Percentiles rank a stretch among this genome's conserved stretches.
phyloP scores from a whole-genome alignment of 2,888 invertebrate species.

The Drosophila quinaria region DNA sequence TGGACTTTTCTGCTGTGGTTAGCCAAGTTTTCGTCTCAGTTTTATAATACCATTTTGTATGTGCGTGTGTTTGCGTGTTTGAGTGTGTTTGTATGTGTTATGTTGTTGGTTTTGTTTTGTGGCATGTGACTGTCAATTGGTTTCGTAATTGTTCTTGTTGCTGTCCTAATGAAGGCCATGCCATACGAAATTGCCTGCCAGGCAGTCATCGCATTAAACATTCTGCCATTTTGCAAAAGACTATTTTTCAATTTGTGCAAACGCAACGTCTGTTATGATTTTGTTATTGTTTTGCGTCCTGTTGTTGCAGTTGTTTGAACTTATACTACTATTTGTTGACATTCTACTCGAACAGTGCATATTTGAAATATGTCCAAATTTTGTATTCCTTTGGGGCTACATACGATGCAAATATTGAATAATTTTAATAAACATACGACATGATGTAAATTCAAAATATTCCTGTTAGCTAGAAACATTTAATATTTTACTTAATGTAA shows the following conservation, averaged over 20 bases:
- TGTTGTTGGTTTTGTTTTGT: constrained; percentile 66
- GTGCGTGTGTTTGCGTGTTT: constrained; percentile 20
- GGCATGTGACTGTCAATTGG: constrained; percentile 78
- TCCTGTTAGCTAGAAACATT: background rate
- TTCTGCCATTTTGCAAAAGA: constrained; percentile 33
- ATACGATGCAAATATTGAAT: constrained; percentile 33
- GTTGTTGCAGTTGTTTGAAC: background rate
- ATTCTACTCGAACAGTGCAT: constrained; percentile 16
- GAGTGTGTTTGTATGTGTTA: constrained; percentile 29
- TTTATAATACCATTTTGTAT: constrained; percentile 17
- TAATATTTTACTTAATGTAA: background rate
- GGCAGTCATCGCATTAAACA: constrained; percentile 50
- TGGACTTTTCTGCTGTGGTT: constrained; percentile 61
- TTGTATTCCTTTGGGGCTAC: constrained; percentile 18
- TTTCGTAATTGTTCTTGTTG: constrained; percentile 51
- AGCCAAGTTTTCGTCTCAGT: constrained; percentile 62
- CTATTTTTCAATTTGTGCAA: constrained; percentile 57
- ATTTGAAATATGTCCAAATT: constrained; percentile 44
- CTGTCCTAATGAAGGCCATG: constrained; percentile 52
- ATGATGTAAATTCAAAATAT: constrained; percentile 27
- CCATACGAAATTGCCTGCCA: constrained; percentile 51
- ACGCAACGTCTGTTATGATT: constrained; percentile 54
- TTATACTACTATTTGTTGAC: constrained; percentile 8
- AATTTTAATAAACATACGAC: constrained; percentile 32
- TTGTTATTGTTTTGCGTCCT: constrained; percentile 27